Evolutionary conservation across 2,113 vertebrate genomes (phyloP).

Genomic region (Neopipo cinnamomea): DNA sequence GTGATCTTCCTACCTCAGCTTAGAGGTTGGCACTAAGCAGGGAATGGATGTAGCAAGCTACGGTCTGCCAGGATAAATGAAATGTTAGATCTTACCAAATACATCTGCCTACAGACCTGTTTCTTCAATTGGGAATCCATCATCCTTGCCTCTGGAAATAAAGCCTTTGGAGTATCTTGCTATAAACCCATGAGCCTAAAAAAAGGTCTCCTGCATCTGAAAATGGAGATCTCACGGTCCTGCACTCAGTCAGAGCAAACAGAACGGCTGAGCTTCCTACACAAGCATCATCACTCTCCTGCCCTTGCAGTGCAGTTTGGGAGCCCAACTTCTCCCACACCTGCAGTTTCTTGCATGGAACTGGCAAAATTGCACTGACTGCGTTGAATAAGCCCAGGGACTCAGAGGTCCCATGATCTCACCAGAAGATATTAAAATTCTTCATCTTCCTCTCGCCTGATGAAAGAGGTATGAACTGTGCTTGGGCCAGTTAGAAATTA

Average conservation of each 20-base stretch:
- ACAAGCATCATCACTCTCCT: not conserved
- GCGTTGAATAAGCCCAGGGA: not conserved
- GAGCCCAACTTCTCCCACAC: not conserved
- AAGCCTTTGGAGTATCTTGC: not conserved
- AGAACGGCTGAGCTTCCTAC: not conserved
- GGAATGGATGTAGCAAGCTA: not conserved
- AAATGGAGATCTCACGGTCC: not conserved
- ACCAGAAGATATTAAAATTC: slow-evolving; percentile 16
- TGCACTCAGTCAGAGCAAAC: not conserved
- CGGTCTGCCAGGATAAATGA: not conserved
- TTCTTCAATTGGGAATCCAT: not conserved
- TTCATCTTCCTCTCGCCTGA: slow-evolving; percentile 40
- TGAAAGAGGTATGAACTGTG: not conserved
- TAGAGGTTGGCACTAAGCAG: not conserved
- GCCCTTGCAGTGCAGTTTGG: not conserved
- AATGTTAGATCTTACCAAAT: not conserved
- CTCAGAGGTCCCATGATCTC: not conserved
- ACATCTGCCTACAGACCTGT: not conserved
- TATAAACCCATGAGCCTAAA: not conserved
- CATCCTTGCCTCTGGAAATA: not conserved
- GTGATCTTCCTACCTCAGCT: not conserved
- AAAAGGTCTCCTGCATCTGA: not conserved
- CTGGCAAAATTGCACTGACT: not conserved
- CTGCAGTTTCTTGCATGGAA: not conserved
- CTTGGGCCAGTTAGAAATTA: slow-evolving; percentile 38